These are phyloP conservation scores for Lacerta agilis DNA, from an alignment of 2,797 vertebrate species.

Conservation along the genomic window DNA sequence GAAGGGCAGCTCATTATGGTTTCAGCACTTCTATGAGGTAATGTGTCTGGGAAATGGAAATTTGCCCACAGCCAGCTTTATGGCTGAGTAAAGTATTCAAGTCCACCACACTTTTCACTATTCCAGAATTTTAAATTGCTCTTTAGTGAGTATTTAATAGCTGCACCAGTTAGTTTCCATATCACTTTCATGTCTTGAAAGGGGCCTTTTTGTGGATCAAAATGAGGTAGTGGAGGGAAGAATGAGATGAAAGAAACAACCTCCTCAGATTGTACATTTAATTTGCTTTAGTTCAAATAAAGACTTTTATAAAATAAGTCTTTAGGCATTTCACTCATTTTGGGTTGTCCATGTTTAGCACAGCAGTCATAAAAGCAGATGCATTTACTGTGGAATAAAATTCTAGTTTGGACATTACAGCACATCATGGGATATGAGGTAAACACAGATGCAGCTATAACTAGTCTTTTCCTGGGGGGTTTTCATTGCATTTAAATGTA, in stretches of 20 bases:
- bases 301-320: conserved; percentile 35
- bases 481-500: conserved; percentile 63
- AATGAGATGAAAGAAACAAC: not conserved
- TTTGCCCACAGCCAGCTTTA: not conserved
- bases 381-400: conserved; percentile 62
- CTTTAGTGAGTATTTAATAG: conserved; percentile 49
- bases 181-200: conserved; percentile 2
- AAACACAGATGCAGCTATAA: conserved; percentile 64
- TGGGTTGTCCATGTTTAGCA: conserved; percentile 38
- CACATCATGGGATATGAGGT: conserved; percentile 49
- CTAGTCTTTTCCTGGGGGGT: conserved; percentile 58
- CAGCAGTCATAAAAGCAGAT: conserved; percentile 49
- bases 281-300: conserved; percentile 43
- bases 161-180: conserved; percentile 29
- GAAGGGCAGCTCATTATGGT: not conserved
- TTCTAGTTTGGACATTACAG: conserved; percentile 57
- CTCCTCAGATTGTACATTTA: conserved; percentile 26
- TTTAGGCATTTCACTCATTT: conserved; percentile 47
- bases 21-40: not conserved
- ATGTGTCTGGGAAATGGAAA: not conserved
- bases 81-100: not conserved
- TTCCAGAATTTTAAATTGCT: not conserved
- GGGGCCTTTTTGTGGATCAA: not conserved
- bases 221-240: not conserved
- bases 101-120: too few relatives aligned